Evolutionary conservation across 2,888 invertebrate genomes (phyloP), one percentile per base, ranked within the genome.

Genomic region (Colletes collaris): DNA sequence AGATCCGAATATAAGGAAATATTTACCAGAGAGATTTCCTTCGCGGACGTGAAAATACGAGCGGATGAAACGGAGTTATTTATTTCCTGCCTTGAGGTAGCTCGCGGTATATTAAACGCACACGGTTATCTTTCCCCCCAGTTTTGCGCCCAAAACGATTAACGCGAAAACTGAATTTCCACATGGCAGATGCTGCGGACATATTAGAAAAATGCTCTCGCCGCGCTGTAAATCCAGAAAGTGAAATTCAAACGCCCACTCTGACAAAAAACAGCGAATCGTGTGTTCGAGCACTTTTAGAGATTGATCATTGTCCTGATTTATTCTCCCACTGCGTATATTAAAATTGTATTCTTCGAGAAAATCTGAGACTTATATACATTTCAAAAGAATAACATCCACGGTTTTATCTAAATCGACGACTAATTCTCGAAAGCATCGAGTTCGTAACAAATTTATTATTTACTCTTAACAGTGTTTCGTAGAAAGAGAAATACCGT

Each of bases 31-130:
- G 50, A 56, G 62, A 66, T 46, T 40, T 66, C 27, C 65, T 53
- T 60, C 40, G 19, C 5, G 49, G 10, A 55, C 46, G 56, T 50
- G 65, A 58, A 79, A 78, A 66, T 71, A 63, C 71, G 58, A 52
- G 46, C 19, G 56, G 50, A 78, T 63, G 71, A 71, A 40, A 67
- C 58, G 44, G 79, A 78, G 62, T 78, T 79, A 78, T 79, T 79
- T 79, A 79, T 79, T 67, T 66, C 65, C 58, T 67, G 62, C 49
- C 66, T 66, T 78, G 79, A 67, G 53, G 63, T 63, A 60, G 40
- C 46, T 67, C 62, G 37, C 46, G 78, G 64, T 77, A 65, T 71
- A 79, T 78, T 71, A 79, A 79, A 70, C 50, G 79, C 78, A 70
- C 55, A 63, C 78, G 53, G 56, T 79, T 79, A 62, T 78, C 79